Percentiles rank a stretch among this genome's conserved stretches.
Evolutionary conservation across 2,113 vertebrate genomes (phyloP).

Genomic region (Turnix velox): DNA sequence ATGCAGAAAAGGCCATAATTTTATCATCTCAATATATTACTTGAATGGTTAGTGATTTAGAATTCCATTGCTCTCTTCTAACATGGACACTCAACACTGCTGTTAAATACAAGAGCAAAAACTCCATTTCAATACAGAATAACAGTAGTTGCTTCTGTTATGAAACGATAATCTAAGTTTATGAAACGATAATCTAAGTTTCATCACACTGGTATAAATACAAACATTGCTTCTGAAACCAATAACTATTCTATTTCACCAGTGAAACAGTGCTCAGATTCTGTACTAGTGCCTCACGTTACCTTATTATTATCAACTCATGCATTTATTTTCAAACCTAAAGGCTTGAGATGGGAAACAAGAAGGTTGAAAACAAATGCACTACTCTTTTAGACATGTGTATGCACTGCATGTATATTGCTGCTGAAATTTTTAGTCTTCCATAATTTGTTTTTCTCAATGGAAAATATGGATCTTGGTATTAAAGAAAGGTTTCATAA

Average conservation of each 20-base stretch:
- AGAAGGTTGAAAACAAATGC: neutral
- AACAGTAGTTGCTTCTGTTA: neutral
- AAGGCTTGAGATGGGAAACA: neutral
- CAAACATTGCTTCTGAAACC: neutral
- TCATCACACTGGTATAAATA: neutral
- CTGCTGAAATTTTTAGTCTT: neutral
- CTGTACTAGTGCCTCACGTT: neutral
- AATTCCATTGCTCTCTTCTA: neutral
- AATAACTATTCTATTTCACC: neutral
- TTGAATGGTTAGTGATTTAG: neutral
- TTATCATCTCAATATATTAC: neutral
- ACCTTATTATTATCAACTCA: neutral
- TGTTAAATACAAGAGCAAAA: neutral
- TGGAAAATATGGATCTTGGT: neutral
- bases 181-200: neutral
- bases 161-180: neutral
- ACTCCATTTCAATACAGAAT: neutral
- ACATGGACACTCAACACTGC: accelerated
- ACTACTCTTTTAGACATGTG: neutral
- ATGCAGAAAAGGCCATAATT: neutral
- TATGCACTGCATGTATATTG: neutral
- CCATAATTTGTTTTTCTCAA: neutral
- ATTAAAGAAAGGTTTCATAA: neutral
- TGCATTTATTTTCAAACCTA: neutral
- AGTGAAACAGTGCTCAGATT: neutral